phyloP scores from a whole-genome alignment of 2,797 vertebrate species.

The Coregonus sp. region DNA sequence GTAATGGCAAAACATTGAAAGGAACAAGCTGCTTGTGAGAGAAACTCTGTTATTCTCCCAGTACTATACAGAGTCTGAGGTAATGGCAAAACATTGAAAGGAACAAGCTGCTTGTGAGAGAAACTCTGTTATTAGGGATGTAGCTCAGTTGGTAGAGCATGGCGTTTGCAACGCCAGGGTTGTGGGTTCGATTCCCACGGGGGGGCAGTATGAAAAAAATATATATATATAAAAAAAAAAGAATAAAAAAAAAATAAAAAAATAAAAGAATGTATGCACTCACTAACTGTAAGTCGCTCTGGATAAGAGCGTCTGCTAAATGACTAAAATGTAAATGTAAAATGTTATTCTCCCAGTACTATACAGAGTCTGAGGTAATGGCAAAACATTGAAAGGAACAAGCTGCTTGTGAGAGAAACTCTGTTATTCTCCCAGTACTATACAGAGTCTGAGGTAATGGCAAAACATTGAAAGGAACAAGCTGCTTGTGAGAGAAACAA shows the following conservation, averaged over 20 bases:
- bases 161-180: too few relatives aligned
- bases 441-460: conserved; percentile 69
- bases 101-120: conserved; percentile 59
- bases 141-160: too few relatives aligned
- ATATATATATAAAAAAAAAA: too few relatives aligned
- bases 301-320: too few relatives aligned
- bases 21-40: conserved; percentile 60
- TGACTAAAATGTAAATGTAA: too few relatives aligned
- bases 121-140: conserved; percentile 53
- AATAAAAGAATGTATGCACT: too few relatives aligned
- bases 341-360: conserved; percentile 49
- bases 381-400: conserved; percentile 72
- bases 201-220: too few relatives aligned
- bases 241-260: too few relatives aligned
- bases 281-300: too few relatives aligned
- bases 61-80: conserved; percentile 61
- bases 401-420: conserved; percentile 47
- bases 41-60: conserved; percentile 56
- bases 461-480: conserved; percentile 72
- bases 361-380: conserved; percentile 68
- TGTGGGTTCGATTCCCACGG: too few relatives aligned
- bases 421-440: conserved; percentile 42
- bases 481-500: conserved; percentile 69
- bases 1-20: conserved; percentile 72
- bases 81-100: conserved; percentile 72